Evolutionary conservation across 2,113 vertebrate species (phyloP).

Genomic region (Epinephelus moara): DNA sequence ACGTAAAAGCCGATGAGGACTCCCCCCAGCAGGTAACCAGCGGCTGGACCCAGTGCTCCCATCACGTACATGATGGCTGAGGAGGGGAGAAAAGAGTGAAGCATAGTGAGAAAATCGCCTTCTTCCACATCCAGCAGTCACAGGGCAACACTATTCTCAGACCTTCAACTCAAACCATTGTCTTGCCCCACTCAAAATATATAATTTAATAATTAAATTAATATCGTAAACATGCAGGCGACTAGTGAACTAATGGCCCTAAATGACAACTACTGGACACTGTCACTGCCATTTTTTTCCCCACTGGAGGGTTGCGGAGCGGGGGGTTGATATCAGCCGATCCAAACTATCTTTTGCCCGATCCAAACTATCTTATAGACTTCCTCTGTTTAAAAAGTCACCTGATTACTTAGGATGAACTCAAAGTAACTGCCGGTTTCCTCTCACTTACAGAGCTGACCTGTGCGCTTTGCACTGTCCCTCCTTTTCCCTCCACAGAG

Average conservation of each 20-base stretch:
- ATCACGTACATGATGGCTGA: constrained; percentile 98
- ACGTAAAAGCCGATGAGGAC: constrained; percentile 99
- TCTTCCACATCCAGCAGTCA: background rate
- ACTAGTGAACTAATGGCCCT: too few species aligned
- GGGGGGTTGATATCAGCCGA: too few species aligned
- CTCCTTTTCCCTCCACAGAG: background rate
- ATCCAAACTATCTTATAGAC: background rate
- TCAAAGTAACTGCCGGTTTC: background rate
- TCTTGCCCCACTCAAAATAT: too few species aligned
- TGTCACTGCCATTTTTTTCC: too few species aligned
- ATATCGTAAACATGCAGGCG: too few species aligned
- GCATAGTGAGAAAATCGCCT: too few species aligned
- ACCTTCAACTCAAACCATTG: too few species aligned
- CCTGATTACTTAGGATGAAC: background rate
- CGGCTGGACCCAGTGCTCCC: constrained; percentile 97
- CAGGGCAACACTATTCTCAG: too few species aligned
- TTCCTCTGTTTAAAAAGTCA: background rate
- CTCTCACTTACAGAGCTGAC: background rate
- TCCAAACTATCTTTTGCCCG: too few species aligned
- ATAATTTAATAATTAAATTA: too few species aligned
- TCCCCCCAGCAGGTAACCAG: constrained; percentile 96
- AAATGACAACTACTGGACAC: too few species aligned
- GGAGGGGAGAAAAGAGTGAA: background rate
- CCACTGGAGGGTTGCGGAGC: too few species aligned
- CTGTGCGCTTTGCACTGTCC: background rate